A percentile compares a stretch with the other conserved stretches of the same genome.
Conservation (phyloP, 2,113 vertebrate genomes). For the Silurus glanis region DNA sequence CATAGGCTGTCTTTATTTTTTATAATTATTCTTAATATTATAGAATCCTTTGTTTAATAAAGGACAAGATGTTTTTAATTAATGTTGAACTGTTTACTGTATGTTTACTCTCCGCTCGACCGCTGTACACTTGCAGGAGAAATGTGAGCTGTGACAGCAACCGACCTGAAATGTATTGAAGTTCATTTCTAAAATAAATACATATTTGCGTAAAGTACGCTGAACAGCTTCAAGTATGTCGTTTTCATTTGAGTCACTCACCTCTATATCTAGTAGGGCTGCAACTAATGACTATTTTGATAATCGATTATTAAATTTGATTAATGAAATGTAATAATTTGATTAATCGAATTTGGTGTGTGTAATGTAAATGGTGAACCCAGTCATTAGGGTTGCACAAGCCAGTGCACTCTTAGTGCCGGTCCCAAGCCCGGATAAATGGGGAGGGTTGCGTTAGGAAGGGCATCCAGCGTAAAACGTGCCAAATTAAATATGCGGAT, state of each 20-base stretch:
- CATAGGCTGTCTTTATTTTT: neutral
- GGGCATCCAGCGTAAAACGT: too few species aligned
- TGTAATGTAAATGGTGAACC: too few species aligned
- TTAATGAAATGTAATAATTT: too few species aligned
- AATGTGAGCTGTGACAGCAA: neutral
- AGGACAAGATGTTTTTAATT: conserved; percentile 1
- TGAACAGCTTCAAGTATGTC: neutral
- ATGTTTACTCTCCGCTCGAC: neutral
- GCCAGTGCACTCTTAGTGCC: too few species aligned
- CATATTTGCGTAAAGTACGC: conserved; percentile 20
- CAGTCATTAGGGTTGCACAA: too few species aligned
- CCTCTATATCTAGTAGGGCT: neutral
- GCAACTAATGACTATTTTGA: too few species aligned
- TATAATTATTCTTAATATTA: conserved; percentile 7
- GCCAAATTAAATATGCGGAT: too few species aligned
- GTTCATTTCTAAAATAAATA: conserved; percentile 34
- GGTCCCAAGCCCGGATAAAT: too few species aligned
- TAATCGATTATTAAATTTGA: too few species aligned
- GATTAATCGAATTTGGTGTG: too few species aligned
- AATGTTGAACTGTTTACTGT: conserved; percentile 8
- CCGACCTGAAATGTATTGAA: neutral
- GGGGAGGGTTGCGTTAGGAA: too few species aligned
- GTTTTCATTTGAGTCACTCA: neutral
- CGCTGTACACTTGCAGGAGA: neutral
- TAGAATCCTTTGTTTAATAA: conserved; percentile 45